Conservation (phyloP, 2,113 vertebrate species). For the Synodontis membranacea region DNA sequence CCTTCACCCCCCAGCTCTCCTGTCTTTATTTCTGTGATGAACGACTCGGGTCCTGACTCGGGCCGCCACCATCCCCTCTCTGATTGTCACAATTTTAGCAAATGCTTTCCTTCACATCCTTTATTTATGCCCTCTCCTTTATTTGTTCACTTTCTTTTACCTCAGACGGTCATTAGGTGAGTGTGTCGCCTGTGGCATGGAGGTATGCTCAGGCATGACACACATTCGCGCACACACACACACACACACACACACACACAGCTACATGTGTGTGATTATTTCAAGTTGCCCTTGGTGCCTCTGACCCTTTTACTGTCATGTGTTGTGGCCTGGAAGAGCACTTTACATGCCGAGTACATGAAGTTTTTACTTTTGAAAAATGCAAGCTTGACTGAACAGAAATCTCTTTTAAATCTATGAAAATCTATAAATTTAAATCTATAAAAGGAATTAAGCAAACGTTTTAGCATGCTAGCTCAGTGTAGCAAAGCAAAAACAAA, state of each 20-base stretch:
- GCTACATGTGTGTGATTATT: neutral
- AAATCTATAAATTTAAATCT: too few species aligned
- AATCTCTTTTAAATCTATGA: neutral
- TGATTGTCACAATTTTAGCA: conserved; percentile 3
- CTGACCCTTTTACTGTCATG: neutral
- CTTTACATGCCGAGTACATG: neutral
- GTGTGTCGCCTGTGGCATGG: neutral
- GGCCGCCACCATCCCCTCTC: neutral
- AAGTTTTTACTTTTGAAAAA: neutral
- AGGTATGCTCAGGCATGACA: conserved; percentile 3
- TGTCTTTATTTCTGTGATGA: conserved; percentile 27
- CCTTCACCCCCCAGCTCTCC: neutral
- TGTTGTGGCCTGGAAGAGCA: too few species aligned
- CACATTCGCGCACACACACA: neutral
- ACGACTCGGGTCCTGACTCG: neutral
- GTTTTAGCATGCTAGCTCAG: too few species aligned
- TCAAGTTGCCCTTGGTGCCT: neutral
- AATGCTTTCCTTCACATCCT: neutral
- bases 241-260: neutral
- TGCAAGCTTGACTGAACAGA: neutral
- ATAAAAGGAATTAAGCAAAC: too few species aligned
- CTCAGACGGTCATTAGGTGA: neutral
- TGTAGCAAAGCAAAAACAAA: too few species aligned
- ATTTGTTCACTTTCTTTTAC: neutral
- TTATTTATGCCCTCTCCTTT: neutral